A percentile compares a stretch with the other conserved stretches of the same genome.
These are phyloP conservation scores for Orthosia incerta DNA, from an alignment of 2,888 invertebrate genomes.

Conservation along the genomic window DNA sequence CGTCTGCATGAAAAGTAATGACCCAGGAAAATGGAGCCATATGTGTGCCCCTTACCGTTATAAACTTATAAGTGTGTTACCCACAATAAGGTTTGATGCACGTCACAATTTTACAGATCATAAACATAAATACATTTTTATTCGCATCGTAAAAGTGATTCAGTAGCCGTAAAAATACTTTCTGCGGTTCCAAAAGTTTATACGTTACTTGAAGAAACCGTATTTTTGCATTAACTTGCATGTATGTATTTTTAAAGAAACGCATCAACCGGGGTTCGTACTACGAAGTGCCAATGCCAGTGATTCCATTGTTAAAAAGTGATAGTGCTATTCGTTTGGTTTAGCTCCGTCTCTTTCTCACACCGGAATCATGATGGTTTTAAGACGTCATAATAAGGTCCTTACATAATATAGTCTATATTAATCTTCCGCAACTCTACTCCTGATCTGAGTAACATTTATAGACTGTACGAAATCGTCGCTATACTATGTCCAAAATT, in stretches of 20 bases:
- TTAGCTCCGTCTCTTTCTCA: too few relatives aligned
- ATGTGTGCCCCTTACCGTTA: constrained; percentile 1
- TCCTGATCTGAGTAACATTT: constrained; percentile 20
- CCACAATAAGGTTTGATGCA: constrained; percentile 34
- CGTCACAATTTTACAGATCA: constrained; percentile 52
- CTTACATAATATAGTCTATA: too few relatives aligned
- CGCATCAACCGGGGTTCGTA: too few relatives aligned
- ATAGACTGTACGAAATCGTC: constrained; percentile 42
- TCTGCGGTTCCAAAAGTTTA: constrained; percentile 32
- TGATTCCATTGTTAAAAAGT: too few relatives aligned
- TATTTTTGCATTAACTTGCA: neutral
- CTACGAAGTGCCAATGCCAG: too few relatives aligned
- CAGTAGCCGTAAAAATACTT: constrained; percentile 44
- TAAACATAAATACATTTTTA: constrained; percentile 58
- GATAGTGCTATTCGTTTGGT: too few relatives aligned
- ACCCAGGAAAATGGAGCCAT: neutral
- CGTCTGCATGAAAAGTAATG: neutral
- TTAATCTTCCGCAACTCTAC: constrained; percentile 35
- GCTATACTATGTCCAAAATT: neutral
- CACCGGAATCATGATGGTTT: too few relatives aligned
- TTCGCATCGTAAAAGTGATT: constrained; percentile 54
- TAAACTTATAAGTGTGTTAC: constrained; percentile 22
- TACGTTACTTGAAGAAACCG: constrained; percentile 18
- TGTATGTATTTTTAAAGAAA: neutral
- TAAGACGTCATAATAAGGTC: too few relatives aligned